Base-by-base conservation (phyloP, 2,797 vertebrate species). In the Anisognathus igniventris region DNA sequence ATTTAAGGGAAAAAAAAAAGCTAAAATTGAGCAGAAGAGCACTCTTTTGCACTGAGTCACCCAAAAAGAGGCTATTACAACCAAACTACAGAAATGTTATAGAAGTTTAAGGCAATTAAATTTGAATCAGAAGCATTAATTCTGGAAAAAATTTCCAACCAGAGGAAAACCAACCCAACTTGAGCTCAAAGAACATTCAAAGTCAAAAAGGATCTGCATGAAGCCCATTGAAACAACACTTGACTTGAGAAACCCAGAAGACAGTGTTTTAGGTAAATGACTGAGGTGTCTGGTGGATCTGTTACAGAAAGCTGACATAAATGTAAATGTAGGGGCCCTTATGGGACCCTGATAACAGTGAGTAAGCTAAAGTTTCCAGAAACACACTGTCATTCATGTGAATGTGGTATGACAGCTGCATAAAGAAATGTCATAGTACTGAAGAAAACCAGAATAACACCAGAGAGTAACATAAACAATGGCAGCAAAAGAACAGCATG, bases 401-500 rank as follows among this genome's bases (percentile, higher is more conserved):
- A 65, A 65, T 5, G 42, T 42, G 42, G 42, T 42, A 42, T 42
- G 42, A 42, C 42, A 42, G 42, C 42, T 68, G 35, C 30, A 48
- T 40, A 50, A 80, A 87, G 12, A 48, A 74, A 62, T 20, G 22
- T 30, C 30, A 61, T 1, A 2, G 17, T 25, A 74, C 13, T 5
- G 11, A 56, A 66, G 7, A 70, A 87, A 47, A 28, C 0, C 33
- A 35, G 33, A 62, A 16, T 39, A 82, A 54, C 33, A 17, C 4
- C 20, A 64, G 30, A 44, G 21, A 86, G 47, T 12, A 77, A 48
- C 8, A 14, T 20, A 30, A 82, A 75, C 27, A 72, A 45, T 2
- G 35, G 25, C 22, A 77, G 44, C 48, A 66, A 70, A 2, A 61
- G 39, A 82, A 61, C 0, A 0, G 3, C 22, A 5, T 7, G 25